Evolutionary conservation across 2,113 vertebrate species (phyloP).

Genomic region (Varanus komodoensis): DNA sequence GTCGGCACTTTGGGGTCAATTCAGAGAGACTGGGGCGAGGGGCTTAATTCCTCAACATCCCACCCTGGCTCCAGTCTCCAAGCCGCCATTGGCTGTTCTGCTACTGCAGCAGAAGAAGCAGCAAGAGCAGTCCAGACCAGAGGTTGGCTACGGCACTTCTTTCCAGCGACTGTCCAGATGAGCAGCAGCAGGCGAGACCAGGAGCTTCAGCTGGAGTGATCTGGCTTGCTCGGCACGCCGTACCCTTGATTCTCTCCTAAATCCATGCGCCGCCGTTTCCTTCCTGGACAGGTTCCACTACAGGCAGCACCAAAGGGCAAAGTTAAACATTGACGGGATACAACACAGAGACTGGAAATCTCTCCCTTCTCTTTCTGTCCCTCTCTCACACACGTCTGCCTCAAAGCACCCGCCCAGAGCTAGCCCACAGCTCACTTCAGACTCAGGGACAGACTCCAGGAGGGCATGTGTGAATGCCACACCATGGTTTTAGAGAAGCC

Average conservation of each 20-base stretch:
- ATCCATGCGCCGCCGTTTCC: not conserved
- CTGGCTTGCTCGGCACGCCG: not conserved
- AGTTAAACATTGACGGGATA: not conserved
- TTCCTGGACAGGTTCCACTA: not conserved
- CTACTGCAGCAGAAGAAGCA: not conserved
- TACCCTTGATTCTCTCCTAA: not conserved
- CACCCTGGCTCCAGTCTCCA: not conserved
- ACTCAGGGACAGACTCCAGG: not conserved
- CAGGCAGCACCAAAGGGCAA: not conserved
- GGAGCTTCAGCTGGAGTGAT: not conserved
- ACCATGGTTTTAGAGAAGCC: not conserved
- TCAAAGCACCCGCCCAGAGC: not conserved
- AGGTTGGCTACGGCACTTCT: not conserved
- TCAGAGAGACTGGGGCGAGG: not conserved
- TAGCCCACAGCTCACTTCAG: not conserved
- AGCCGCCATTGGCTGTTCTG: not conserved
- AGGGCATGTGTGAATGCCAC: not conserved
- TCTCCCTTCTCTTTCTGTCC: not conserved
- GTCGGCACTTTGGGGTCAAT: not conserved
- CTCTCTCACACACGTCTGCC: not conserved
- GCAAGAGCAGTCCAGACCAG: not conserved
- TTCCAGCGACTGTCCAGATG: not conserved
- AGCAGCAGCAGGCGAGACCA: not conserved
- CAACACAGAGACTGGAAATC: not conserved
- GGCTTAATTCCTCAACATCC: conserved; percentile 1